These are phyloP conservation scores for Macaca mulatta DNA, from an alignment of 2,113 vertebrate species.

Conservation along the genomic window DNA sequence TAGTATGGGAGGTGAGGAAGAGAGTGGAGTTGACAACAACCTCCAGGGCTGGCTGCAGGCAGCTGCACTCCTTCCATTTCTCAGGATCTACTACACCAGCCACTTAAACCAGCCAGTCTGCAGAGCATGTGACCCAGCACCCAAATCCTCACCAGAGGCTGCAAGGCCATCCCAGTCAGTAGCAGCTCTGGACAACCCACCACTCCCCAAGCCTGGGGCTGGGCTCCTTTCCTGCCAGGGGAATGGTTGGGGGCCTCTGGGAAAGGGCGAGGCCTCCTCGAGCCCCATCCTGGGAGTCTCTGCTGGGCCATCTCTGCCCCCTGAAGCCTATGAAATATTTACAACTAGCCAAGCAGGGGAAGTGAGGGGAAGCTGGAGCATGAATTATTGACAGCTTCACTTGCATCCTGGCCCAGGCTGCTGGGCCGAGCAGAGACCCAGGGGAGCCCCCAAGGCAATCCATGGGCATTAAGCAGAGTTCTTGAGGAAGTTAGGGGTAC, in stretches of 20 bases:
- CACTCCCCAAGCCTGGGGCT: fast-evolving
- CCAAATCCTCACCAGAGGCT: neutral
- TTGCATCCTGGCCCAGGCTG: slow-evolving; percentile 79
- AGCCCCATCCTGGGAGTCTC: neutral
- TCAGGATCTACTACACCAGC: neutral
- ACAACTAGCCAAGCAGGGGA: slow-evolving; percentile 75
- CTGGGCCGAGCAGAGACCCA: neutral
- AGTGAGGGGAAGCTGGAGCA: slow-evolving; percentile 72
- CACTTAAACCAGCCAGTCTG: neutral
- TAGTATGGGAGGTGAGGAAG: neutral
- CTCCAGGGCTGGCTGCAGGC: neutral
- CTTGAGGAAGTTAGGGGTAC: slow-evolving; percentile 25
- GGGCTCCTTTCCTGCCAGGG: neutral
- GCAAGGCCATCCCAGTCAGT: neutral
- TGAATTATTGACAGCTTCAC: slow-evolving; percentile 85
- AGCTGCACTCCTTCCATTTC: neutral
- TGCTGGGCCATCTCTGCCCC: slow-evolving; percentile 60
- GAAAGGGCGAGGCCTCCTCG: neutral
- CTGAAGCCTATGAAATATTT: slow-evolving; percentile 81
- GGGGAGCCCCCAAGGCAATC: slow-evolving; percentile 57
- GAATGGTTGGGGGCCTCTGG: neutral
- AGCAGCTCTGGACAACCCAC: neutral
- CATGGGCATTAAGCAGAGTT: slow-evolving; percentile 52
- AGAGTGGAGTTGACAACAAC: neutral
- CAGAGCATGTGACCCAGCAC: neutral